These are phyloP conservation scores for Noctua pronuba DNA, from an alignment of 2,888 invertebrate species.

Conservation along the genomic window DNA sequence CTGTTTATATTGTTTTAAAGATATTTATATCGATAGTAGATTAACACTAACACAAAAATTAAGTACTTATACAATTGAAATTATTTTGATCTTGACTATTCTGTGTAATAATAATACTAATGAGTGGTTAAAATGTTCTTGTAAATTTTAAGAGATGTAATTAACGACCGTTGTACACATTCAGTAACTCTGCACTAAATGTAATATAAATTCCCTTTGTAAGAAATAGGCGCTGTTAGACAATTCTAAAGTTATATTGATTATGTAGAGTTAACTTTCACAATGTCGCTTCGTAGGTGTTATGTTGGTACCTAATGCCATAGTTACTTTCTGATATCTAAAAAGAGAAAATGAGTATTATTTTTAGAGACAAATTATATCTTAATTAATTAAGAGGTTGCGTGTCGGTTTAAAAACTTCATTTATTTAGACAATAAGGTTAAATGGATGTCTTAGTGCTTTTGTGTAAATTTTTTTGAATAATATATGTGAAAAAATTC, in stretches of 20 bases:
- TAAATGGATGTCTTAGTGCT: conserved; percentile 91
- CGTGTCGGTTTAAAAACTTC: conserved; percentile 89
- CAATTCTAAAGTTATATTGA: conserved; percentile 77
- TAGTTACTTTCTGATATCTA: conserved; percentile 83
- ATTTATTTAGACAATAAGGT: conserved; percentile 90
- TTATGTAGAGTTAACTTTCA: conserved; percentile 81
- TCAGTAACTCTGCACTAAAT: conserved; percentile 85
- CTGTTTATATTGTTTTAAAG: conserved; percentile 65
- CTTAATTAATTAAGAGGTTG: conserved; percentile 88
- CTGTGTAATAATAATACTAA: conserved; percentile 68
- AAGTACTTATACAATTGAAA: conserved; percentile 68
- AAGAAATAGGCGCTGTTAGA: conserved; percentile 83
- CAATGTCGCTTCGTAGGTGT: conserved; percentile 85
- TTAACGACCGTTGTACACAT: conserved; percentile 85
- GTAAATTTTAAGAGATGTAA: conserved; percentile 82
- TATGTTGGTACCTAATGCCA: conserved; percentile 83
- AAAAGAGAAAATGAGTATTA: conserved; percentile 87
- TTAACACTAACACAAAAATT: conserved; percentile 63
- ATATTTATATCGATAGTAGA: conserved; percentile 54
- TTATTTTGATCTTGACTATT: conserved; percentile 68
- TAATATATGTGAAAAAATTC: conserved; percentile 90
- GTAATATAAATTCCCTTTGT: conserved; percentile 85
- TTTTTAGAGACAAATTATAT: conserved; percentile 90
- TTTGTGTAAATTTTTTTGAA: conserved; percentile 91
- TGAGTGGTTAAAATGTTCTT: conserved; percentile 72